Base-by-base conservation (phyloP, 1,140 invertebrate genomes). In the Sipha flava region DNA sequence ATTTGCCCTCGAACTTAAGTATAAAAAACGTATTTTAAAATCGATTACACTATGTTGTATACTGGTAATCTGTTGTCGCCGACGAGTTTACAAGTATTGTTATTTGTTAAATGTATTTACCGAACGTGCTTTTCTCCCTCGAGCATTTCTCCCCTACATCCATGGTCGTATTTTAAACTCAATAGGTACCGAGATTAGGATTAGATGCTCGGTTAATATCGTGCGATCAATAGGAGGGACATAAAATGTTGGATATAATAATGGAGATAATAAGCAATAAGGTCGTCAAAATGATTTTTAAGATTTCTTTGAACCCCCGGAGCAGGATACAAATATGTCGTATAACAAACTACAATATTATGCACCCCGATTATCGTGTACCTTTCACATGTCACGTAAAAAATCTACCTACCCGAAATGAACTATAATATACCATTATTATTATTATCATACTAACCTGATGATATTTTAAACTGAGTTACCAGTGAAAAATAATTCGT, bases 91-190 rank as follows among this genome's bases (percentile, higher is more conserved):
- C 29, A 68, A 45, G 64, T 68, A 45, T 45, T 68, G 40, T 68
- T 68, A 45, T 68, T 43, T 43, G n/a, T 40, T 45, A 68, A 26
- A 68, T 23, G 64, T 68, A 68, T 68, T 68, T 68, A 45, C 64
- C 23, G 64, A 68, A 68, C 64, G 64, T 68, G 64, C 64, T 68
- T 68, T 68, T 68, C 64, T 68, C 64, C 64, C 64, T 68, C 40
- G 23, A 18, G 64, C 64, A 29, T 68, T 29, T 68, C 21, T 68
- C 64, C n/a, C 62, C 64, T 26, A 26, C 43, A 29, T 18, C 7
- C 64, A 43, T 9, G 37, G 64, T 26, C 12, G 40, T 45, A 29
- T 45, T 68, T 68, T 45, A 68, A 45, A 68, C 64, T 68, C 37
- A 68, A 68, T 64, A 64, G 29, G 40, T 68, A 45, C 64, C 43